These are phyloP conservation scores for Drosophila arawakana DNA, from an alignment of 1,140 invertebrate species.

Conservation along the genomic window DNA sequence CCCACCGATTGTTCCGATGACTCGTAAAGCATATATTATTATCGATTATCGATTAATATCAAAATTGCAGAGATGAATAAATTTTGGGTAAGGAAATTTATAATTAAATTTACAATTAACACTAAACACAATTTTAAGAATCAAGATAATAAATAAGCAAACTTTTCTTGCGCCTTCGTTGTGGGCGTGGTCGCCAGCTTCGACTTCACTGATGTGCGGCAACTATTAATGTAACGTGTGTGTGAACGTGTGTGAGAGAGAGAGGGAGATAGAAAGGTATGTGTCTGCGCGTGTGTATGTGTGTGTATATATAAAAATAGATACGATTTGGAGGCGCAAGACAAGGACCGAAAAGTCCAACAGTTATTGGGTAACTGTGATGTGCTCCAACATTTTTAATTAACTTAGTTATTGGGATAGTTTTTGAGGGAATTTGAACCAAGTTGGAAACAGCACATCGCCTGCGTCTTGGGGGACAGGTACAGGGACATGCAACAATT, in stretches of 20 bases:
- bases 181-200: constrained; percentile 31
- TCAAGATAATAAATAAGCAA: constrained; percentile 21
- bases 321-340: constrained; percentile 47
- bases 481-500: constrained; percentile 26
- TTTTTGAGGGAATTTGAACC: not conserved
- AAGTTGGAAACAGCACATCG: constrained; percentile 60
- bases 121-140: constrained; percentile 25
- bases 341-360: constrained; percentile 84
- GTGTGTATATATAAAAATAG: constrained; percentile 21
- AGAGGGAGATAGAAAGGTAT: constrained; percentile 23
- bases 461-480: constrained; percentile 55
- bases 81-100: constrained; percentile 3
- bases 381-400: constrained; percentile 59
- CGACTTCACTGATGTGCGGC: constrained; percentile 18
- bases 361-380: constrained; percentile 78
- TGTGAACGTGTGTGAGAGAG: not conserved
- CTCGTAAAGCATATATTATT: constrained; percentile 25
- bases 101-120: constrained; percentile 32
- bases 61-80: constrained; percentile 7
- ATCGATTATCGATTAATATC: constrained; percentile 26
- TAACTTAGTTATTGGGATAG: not conserved
- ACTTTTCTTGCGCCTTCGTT: constrained; percentile 34
- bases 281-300: constrained; percentile 2
- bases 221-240: constrained; percentile 6
- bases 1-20: not conserved